Evolutionary conservation across 2,113 vertebrate species (phyloP).

Genomic region (Ranitomeya variabilis): DNA sequence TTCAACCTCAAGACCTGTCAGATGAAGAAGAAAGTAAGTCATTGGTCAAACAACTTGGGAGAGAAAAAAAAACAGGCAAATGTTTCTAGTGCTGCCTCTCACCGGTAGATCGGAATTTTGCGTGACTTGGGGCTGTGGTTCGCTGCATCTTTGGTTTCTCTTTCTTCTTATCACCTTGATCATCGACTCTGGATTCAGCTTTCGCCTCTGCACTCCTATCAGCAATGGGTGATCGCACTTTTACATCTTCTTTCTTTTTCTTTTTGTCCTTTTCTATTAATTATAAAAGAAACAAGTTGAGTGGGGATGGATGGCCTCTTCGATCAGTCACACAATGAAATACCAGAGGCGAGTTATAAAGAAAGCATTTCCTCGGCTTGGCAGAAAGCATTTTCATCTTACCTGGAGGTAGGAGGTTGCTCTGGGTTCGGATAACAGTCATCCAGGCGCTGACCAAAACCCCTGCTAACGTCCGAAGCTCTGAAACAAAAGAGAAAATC

Average conservation of each 20-base stretch:
- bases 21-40: neutral
- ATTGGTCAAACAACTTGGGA: neutral
- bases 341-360: neutral
- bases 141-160: conserved; percentile 89
- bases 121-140: conserved; percentile 86
- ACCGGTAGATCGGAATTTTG: conserved; percentile 95
- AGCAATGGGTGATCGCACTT: conserved; percentile 70
- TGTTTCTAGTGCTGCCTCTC: neutral
- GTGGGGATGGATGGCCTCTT: neutral
- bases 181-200: conserved; percentile 71
- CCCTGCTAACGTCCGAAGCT: conserved; percentile 84
- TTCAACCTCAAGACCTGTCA: conserved; percentile 86
- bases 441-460: conserved; percentile 94
- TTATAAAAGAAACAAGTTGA: neutral
- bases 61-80: neutral
- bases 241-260: conserved; percentile 83
- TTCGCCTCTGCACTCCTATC: conserved; percentile 70
- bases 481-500: conserved; percentile 65
- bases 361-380: neutral
- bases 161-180: conserved; percentile 80
- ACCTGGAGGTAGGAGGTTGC: conserved; percentile 74
- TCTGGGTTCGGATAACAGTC: conserved; percentile 92
- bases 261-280: conserved; percentile 78
- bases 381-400: conserved; percentile 27
- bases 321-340: neutral